Evolutionary conservation across 2,888 invertebrate species (phyloP), one percentile per base, ranked within the genome.

Genomic region (Ctenicera cuprea): DNA sequence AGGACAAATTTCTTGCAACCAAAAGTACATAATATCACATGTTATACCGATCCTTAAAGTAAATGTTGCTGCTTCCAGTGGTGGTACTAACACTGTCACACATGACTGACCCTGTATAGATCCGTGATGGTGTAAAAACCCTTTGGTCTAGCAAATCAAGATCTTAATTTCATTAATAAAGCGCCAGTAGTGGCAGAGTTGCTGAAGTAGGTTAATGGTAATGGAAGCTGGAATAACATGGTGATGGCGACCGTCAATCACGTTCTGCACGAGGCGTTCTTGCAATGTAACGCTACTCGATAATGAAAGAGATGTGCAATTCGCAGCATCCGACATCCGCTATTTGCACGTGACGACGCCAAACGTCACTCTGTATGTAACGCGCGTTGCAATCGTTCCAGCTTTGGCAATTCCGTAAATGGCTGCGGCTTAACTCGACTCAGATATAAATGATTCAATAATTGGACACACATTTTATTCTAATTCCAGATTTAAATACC

Each of bases 261-360:
- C 77, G 77, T 77, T 72, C 73, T 68, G 72, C 68, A 73, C 59
- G 67, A 69, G 62, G 48, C 30, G 70, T 57, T 63, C 50, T 48
- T 43, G 71, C 66, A 63, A 70, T 54, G 73, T 74, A 76, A 77
- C 73, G 74, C 72, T 77, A 75, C 75, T 76, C 77, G 76, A 78
- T 78, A 77, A 78, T 77, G 78, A 78, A 78, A 74, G 73, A 73
- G 72, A 75, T 76, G 65, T 70, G 74, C 72, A 69, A 70, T 67
- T 70, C 68, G 67, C 76, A 75, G 76, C 73, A 78, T 77, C 64
- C 71, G 64, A 71, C 71, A 72, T 72, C 72, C 66, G 72, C 65
- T 50, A 61, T 72, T 72, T 66, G 72, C 64, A 72, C 72, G 66
- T 72, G 72, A 72, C 65, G 71, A 41, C 64, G 50, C 70, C 64